phyloP scores from a whole-genome alignment of 2,113 vertebrate species.

The Labeo rohita region DNA sequence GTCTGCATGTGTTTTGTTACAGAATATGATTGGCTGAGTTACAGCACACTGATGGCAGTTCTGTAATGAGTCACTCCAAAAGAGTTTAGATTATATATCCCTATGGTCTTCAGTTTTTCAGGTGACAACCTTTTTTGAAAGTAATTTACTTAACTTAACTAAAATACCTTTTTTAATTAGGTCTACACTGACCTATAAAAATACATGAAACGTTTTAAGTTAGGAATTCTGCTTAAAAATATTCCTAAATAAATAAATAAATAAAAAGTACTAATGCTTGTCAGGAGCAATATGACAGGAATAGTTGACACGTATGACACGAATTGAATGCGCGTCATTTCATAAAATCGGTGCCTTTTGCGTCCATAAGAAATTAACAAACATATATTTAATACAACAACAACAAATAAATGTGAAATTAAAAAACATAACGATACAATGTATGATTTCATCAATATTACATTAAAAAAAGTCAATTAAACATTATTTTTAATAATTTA shows the following conservation, averaged over 20 bases:
- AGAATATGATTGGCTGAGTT: slow-evolving; percentile 20
- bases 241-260: neutral
- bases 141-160: neutral
- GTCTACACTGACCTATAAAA: neutral
- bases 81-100: slow-evolving; percentile 18
- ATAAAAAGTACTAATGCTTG: neutral
- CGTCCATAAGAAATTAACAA: no score
- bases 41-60: slow-evolving; percentile 10
- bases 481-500: no score
- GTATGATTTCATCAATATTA: no score
- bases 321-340: no score
- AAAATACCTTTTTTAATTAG: neutral
- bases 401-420: no score
- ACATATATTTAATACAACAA: no score
- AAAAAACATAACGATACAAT: no score
- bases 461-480: no score
- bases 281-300: neutral
- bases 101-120: neutral
- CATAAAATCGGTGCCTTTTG: no score
- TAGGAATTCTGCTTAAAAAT: neutral
- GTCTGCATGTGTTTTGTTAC: slow-evolving; percentile 1
- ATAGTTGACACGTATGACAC: no score
- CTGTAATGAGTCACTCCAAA: slow-evolving; percentile 32
- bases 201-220: neutral
- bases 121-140: neutral